phyloP scores from a whole-genome alignment of 2,797 vertebrate species.

The Cuculus canorus region DNA sequence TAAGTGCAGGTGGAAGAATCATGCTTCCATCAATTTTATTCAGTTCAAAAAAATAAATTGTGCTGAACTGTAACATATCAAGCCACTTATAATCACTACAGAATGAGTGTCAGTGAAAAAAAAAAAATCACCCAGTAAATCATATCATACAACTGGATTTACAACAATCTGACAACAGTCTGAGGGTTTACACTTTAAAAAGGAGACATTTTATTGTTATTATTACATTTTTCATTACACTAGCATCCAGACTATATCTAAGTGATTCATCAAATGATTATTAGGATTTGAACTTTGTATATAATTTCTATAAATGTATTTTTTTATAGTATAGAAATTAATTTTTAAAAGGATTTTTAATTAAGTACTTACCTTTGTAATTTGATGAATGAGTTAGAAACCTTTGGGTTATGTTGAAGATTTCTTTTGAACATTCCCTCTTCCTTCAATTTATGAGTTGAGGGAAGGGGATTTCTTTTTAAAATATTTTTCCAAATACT shows the following conservation, averaged over 20 bases:
- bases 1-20: not conserved
- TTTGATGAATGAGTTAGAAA: constrained; percentile 1
- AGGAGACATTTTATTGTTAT: not conserved
- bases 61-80: not conserved
- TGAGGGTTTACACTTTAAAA: not conserved
- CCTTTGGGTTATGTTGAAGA: not conserved
- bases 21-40: not conserved
- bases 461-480: not conserved
- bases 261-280: not conserved
- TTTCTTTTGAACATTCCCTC: not conserved
- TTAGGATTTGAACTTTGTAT: not conserved
- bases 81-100: not conserved
- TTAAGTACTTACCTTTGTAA: not conserved
- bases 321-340: not conserved
- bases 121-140: not conserved
- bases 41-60: not conserved
- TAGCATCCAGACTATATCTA: not conserved
- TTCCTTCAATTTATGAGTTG: not conserved
- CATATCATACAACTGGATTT: not conserved
- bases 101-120: not conserved
- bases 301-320: not conserved
- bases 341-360: not conserved
- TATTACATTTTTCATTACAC: not conserved
- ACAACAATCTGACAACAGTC: not conserved
- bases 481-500: not conserved